Base-by-base conservation (phyloP, 2,888 invertebrate genomes). In the Ectemnius cavifrons region DNA sequence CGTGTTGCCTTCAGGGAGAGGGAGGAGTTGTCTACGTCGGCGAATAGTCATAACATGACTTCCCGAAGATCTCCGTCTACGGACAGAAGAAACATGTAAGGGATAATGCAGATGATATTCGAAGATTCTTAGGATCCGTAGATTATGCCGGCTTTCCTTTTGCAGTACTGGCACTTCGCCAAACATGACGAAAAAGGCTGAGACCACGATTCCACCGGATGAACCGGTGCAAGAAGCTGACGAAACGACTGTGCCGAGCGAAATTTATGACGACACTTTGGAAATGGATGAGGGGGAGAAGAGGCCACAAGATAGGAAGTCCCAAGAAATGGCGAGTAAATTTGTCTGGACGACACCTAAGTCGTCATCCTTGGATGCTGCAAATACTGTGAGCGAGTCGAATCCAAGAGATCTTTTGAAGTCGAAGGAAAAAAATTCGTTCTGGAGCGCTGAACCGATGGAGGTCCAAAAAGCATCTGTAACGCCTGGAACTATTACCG, bases 261-360 rank as follows among this genome's bases (percentile, higher is more conserved):
- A 87, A 63, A 79, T 86, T 28, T 82, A 86, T 28, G 77, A 80
- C 1, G 85, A 86, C 8, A 85, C 74, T 69, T 59, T 81, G 3
- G 85, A 87, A 46, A 45, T 78, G 1, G 79, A 79, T 49, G 65
- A 79, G 2, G 79, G 84, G 5, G 67, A 79, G 3, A 64, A 45
- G 11, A 82, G 80, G 27, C 14, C 64, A 0, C 66, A 72, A 2
- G 82, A 79, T 4, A 80, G 73, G 3, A 28, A 67, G 0, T 71
- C 47, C 47, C 62, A 37, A 67, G 80, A 83, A 69, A 59, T 83
- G 0, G 78, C 85, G 0, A 88, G 86, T 71, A 83, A 68, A 52
- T 84, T 89, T 8, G 68, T 86, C 0, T 87, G 87, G 88, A 88
- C 89, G 0, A 89, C 88, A 13, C 83, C 85, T 6, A 83, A 75